Evolutionary conservation across 1,140 invertebrate species (phyloP).

Genomic region (Sycophaga agraensis): DNA sequence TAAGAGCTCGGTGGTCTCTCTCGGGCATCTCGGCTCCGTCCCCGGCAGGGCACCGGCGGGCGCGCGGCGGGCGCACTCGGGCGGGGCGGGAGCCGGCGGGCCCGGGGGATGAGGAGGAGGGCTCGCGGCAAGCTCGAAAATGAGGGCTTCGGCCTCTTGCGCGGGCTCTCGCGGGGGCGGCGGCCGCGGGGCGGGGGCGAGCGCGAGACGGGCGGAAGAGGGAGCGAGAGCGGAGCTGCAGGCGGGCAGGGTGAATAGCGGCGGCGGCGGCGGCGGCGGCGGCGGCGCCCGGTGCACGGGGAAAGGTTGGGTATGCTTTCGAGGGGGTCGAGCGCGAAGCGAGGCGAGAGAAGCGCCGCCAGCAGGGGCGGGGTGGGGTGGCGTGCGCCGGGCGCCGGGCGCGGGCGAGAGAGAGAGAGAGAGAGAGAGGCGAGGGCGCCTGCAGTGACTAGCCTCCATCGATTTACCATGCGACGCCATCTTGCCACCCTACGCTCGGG

Average conservation of each 20-base stretch:
- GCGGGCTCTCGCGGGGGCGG: too few relatives aligned
- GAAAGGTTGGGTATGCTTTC: slow-evolving; percentile 37
- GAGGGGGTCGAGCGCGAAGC: slow-evolving; percentile 42
- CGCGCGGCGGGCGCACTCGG: too few relatives aligned
- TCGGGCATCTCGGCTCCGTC: too few relatives aligned
- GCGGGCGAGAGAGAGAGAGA: slow-evolving; percentile 10
- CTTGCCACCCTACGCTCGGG: slow-evolving; percentile 51
- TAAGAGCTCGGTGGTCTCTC: too few relatives aligned
- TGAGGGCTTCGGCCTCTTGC: slow-evolving; percentile 39
- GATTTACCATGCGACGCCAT: slow-evolving; percentile 55
- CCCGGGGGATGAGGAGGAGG: background rate
- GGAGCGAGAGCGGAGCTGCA: background rate
- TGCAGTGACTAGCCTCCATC: slow-evolving; percentile 56
- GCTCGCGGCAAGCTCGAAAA: slow-evolving; percentile 38
- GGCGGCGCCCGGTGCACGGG: slow-evolving; percentile 10
- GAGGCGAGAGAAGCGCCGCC: slow-evolving; percentile 9
- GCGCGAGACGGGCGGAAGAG: background rate
- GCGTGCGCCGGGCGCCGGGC: background rate
- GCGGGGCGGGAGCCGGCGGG: background rate
- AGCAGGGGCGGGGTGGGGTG: slow-evolving; percentile 10
- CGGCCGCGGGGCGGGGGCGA: background rate
- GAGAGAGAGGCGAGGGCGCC: slow-evolving; percentile 44
- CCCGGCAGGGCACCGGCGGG: too few relatives aligned
- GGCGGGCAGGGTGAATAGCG: slow-evolving; percentile 15
- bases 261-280: too few relatives aligned